These are phyloP conservation scores for Philypnodon macrostomus DNA, from an alignment of 2,797 vertebrate species.

Conservation along the genomic window DNA sequence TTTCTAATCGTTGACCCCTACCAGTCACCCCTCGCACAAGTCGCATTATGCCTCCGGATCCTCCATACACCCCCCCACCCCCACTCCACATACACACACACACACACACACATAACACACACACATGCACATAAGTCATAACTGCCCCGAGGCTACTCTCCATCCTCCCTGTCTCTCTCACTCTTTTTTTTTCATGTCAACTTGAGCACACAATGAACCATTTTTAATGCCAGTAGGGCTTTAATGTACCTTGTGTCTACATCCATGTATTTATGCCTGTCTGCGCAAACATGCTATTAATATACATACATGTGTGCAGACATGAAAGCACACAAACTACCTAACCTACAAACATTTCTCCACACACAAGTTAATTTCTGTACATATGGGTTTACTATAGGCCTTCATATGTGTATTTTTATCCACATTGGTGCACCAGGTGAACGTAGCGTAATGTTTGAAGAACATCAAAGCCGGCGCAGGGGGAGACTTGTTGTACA, in stretches of 20 bases:
- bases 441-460: conserved; percentile 9
- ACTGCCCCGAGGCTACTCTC: conserved; percentile 27
- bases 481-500: conserved; percentile 24
- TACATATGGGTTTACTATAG: background rate
- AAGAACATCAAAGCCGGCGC: conserved; percentile 38
- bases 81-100: background rate
- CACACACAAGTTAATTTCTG: background rate
- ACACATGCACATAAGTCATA: conserved; percentile 10
- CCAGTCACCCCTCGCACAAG: conserved; percentile 43
- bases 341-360: conserved; percentile 2
- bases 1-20: conserved; percentile 28
- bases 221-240: conserved; percentile 34
- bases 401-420: conserved; percentile 2
- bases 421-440: background rate
- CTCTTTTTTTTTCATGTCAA: conserved; percentile 34
- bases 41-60: conserved; percentile 18
- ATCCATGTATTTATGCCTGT: no score
- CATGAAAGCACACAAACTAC: conserved; percentile 13
- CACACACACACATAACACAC: conserved; percentile 4
- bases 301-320: conserved; percentile 17
- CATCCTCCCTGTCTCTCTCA: conserved; percentile 26
- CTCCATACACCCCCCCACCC: background rate
- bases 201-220: conserved; percentile 39
- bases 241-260: conserved; percentile 17
- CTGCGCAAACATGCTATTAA: conserved; percentile 25